phyloP scores from a whole-genome alignment of 2,113 vertebrate genomes.

The Macquaria ambigua region DNA sequence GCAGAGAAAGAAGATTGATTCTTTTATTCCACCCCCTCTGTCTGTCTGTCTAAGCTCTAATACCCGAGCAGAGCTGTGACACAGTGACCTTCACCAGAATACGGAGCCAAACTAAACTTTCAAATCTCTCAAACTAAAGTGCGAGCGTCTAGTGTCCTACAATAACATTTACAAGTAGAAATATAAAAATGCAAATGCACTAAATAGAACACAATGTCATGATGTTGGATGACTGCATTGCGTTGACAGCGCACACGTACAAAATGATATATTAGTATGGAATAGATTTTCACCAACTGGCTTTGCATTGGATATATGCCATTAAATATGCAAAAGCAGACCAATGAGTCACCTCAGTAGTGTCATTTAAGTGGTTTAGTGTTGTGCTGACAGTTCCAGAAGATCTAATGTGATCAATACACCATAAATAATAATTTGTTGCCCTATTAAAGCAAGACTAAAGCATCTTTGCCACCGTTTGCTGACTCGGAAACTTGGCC shows the following conservation, averaged over 20 bases:
- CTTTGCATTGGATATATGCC: background rate
- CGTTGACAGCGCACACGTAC: no score
- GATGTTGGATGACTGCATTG: background rate
- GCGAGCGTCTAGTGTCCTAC: background rate
- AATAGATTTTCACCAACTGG: background rate
- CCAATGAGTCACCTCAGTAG: background rate
- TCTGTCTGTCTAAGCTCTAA: slow-evolving; percentile 24
- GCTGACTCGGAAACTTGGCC: slow-evolving; percentile 55
- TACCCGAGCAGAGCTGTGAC: background rate
- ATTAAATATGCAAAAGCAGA: slow-evolving; percentile 1
- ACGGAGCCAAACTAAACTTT: background rate
- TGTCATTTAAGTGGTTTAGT: background rate
- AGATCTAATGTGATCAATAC: slow-evolving; percentile 20
- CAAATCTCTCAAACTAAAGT: background rate
- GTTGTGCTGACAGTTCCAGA: slow-evolving; percentile 15
- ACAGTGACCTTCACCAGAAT: slow-evolving; percentile 30
- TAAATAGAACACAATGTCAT: background rate
- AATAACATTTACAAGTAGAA: background rate
- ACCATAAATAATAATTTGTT: slow-evolving; percentile 30
- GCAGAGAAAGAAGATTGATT: slow-evolving; percentile 28
- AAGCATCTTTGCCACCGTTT: background rate
- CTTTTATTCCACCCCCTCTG: background rate
- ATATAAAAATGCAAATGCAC: background rate
- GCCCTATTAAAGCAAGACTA: slow-evolving; percentile 3
- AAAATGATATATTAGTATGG: background rate